phyloP scores from a whole-genome alignment of 30 jellyfish, hydroid and myxozoan genomes.

The Phacellophora camtschatica region DNA sequence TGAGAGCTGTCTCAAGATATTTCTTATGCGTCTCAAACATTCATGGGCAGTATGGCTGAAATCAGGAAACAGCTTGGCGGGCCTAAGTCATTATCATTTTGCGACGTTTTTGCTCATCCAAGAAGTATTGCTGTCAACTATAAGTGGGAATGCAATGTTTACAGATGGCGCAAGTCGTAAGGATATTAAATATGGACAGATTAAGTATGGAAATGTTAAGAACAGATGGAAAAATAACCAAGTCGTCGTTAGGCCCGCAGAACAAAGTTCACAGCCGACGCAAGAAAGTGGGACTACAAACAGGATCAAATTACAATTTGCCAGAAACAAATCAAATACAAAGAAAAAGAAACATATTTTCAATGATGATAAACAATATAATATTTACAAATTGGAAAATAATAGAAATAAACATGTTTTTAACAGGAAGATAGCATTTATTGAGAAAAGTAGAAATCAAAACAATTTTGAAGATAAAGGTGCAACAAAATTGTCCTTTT shows the following conservation, averaged over 20 bases:
- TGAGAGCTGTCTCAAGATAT: constrained; percentile 24
- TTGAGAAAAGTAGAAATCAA: not conserved
- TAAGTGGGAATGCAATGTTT: not conserved
- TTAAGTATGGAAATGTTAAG: not conserved
- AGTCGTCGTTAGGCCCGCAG: not conserved
- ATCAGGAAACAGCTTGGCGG: not conserved
- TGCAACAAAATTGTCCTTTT: constrained; percentile 34
- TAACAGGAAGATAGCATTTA: not conserved
- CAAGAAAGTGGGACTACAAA: not conserved
- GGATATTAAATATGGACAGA: not conserved
- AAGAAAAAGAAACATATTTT: not conserved
- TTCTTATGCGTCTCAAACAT: constrained; percentile 59
- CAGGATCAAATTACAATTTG: not conserved
- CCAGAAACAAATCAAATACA: not conserved
- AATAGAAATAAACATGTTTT: not conserved
- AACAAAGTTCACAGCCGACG: too few relatives aligned
- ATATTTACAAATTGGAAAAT: not conserved
- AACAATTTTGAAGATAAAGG: not conserved
- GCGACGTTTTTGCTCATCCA: not conserved
- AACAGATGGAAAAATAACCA: not conserved
- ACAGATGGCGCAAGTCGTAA: not conserved
- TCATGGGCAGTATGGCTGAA: constrained; percentile 34
- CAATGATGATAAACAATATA: not conserved
- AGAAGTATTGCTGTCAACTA: not conserved
- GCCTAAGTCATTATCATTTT: not conserved